Base-by-base conservation (phyloP, 2,888 invertebrate species). In the Mamestra brassicae region DNA sequence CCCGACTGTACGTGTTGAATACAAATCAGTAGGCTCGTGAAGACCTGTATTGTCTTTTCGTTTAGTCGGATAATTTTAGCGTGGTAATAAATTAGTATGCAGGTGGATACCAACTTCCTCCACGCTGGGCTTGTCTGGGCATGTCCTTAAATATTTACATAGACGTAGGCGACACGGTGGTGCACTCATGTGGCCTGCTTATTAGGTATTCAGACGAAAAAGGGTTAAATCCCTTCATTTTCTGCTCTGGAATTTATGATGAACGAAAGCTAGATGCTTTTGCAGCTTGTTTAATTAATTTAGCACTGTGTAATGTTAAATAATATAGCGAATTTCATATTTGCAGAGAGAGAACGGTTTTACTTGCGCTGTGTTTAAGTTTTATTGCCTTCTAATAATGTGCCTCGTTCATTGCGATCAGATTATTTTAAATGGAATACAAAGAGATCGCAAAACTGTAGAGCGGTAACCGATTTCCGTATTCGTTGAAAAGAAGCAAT, bases 71-170 rank as follows among this genome's bases (percentile, higher is more conserved):
- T 86, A 92, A 88, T 84, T 85, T 88, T 87, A 74, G 88, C 90
- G 89, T 91, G 89, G 91, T 90, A 89, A 91, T 91, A 87, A 91
- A 95, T 95, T 95, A 92, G 94, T 94, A 96, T 95, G 92, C 95
- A 90, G 86, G 90, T 89, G 86, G 89, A 88, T 86, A 81, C 87
- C 76, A 88, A 90, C 92, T 94, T 93, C 94, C 92, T 94, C 91
- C 87, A 88, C 89, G 87, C 85, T 90, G 89, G 86, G 89, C 83
- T 85, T 89, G 94, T 94, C 92, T 92, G 91, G 89, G 87, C 90
- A 81, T 93, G 94, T 94, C 92, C 90, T 92, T 88, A 89, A 89
- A 88, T 90, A 93, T 94, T 93, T 90, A 92, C 92, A 93, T 93
- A 89, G 86, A 81, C 76, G 77, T 88, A 88, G 88, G 86, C 83